Evolutionary conservation across 2,113 vertebrate genomes (phyloP), one percentile per base, ranked within the genome.

Genomic region (Brachionichthys hirsutus): DNA sequence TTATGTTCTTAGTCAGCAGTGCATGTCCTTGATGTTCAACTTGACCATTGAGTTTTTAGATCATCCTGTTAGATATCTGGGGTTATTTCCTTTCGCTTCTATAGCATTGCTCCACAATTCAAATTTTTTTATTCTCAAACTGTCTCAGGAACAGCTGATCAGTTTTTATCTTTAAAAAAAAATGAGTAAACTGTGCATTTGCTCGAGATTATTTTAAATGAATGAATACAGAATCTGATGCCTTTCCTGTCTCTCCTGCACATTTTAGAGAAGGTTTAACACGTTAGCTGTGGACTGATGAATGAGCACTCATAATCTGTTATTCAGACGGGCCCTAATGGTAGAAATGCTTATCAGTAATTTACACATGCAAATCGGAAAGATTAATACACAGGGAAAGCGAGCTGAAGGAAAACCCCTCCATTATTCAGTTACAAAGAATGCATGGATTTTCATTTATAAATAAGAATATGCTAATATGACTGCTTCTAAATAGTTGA

Each of bases 1-100:
- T 50, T 17, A 11, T 16, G 57, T 35, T 77, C 59, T 8, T 12
- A 66, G 66, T 75, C 34, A 64, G 62, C 67, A 38, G 36, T 69
- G 72, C 78, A 80, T 73, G 69, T 77, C 50, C 60, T 65, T 44
- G 44, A 55, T 69, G 60, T 66, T 63, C 24, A 57, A 73, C 63
- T 14, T 12, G 38, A 51, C 43, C 10, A 20, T n/a, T n/a, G n/a
- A n/a, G n/a, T n/a, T n/a, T 70, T 59, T 35, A 9, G 40, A 47
- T 57, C 2, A 17, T 44, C 50, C 47, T 55, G 14, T 77, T 52
- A 45, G 13, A 57, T 52, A 56, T 53, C 62, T 67, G n/a, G 47
- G 17, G 22, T 52, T 57, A n/a, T 44, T 46, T 50, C 43, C 52
- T 72, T 62, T 51, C 58, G 43, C 30, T 47, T 51, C 62, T 17